Percentiles rank a stretch among this genome's conserved stretches.
These are phyloP conservation scores for Agrypnus murinus DNA, from an alignment of 2,888 invertebrate species.

Conservation along the genomic window DNA sequence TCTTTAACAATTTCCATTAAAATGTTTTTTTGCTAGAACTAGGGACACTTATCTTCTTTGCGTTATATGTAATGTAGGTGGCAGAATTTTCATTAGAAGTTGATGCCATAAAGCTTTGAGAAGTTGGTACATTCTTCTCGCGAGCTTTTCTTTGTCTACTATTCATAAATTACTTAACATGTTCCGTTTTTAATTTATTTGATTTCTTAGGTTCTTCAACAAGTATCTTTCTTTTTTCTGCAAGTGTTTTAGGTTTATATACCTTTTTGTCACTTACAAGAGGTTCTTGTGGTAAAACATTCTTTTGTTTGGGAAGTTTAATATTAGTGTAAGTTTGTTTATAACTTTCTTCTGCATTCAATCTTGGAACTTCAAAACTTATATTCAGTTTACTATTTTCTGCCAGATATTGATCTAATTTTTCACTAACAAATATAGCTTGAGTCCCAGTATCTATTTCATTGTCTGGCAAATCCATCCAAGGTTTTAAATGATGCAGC, in stretches of 20 bases:
- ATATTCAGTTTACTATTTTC: slow-evolving; percentile 71
- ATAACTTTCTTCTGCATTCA: slow-evolving; percentile 63
- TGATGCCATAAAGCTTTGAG: slow-evolving; percentile 24
- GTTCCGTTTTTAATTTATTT: neutral
- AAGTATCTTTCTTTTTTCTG: slow-evolving; percentile 72
- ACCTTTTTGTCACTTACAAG: slow-evolving; percentile 37
- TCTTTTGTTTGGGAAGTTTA: slow-evolving; percentile 43
- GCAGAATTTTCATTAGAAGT: neutral
- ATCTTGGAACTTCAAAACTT: slow-evolving; percentile 68
- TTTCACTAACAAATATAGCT: slow-evolving; percentile 71
- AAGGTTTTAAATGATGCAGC: no score
- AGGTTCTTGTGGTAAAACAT: slow-evolving; percentile 34
- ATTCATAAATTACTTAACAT: slow-evolving; percentile 5
- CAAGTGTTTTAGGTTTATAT: slow-evolving; percentile 73
- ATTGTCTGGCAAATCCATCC: no score
- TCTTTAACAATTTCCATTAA: no score
- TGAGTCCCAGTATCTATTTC: neutral
- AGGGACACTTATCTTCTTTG: slow-evolving; percentile 47
- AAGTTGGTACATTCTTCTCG: slow-evolving; percentile 22
- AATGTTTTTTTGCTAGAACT: no score
- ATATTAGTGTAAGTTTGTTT: slow-evolving; percentile 50
- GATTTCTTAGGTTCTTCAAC: no score
- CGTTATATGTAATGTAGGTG: slow-evolving; percentile 50
- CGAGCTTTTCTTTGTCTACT: slow-evolving; percentile 1
- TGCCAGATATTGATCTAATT: slow-evolving; percentile 72